Conservation (phyloP, 23 tunicate species). For the Ciona savignyi region DNA sequence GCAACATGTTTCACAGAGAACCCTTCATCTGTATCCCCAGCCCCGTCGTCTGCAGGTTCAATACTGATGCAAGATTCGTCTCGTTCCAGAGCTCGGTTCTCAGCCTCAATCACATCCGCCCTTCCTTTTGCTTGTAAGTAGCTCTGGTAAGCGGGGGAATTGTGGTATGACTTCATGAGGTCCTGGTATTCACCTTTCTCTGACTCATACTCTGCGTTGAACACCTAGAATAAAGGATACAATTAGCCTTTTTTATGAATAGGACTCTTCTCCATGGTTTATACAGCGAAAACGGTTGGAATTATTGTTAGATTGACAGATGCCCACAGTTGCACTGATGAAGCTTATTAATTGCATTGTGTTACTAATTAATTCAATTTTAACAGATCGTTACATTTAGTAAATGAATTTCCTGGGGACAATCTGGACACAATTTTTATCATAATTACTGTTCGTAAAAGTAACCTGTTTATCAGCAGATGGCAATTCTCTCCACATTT, state of each 20-base stretch:
- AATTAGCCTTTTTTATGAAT: too few species aligned
- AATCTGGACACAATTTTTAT: slow-evolving; percentile 1
- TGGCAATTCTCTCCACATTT: slow-evolving; percentile 94
- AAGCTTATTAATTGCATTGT: too few species aligned
- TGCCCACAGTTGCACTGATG: too few species aligned
- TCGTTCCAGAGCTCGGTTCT: slow-evolving; percentile 36
- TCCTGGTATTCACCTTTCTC: slow-evolving; percentile 74
- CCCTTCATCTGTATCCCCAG: slow-evolving; percentile 72
- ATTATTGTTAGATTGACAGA: too few species aligned
- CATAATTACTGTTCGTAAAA: slow-evolving; percentile 15
- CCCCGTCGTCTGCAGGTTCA: slow-evolving; percentile 71
- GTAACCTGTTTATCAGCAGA: slow-evolving; percentile 50
- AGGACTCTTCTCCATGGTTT: too few species aligned
- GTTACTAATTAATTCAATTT: too few species aligned
- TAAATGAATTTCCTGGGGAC: slow-evolving; percentile 9
- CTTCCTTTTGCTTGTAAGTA: slow-evolving; percentile 79
- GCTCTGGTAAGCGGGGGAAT: slow-evolving; percentile 80
- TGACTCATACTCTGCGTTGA: slow-evolving; percentile 81
- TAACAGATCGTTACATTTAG: background rate
- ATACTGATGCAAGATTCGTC: slow-evolving; percentile 85
- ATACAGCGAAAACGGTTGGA: too few species aligned
- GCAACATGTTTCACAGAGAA: slow-evolving; percentile 88
- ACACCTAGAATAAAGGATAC: slow-evolving; percentile 14
- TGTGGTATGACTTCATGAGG: slow-evolving; percentile 56
- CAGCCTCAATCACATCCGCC: slow-evolving; percentile 82